A percentile compares a stretch with the other conserved stretches of the same genome.
Evolutionary conservation across 2,797 vertebrate genomes (phyloP).

Genomic region (Sebastes cheni): DNA sequence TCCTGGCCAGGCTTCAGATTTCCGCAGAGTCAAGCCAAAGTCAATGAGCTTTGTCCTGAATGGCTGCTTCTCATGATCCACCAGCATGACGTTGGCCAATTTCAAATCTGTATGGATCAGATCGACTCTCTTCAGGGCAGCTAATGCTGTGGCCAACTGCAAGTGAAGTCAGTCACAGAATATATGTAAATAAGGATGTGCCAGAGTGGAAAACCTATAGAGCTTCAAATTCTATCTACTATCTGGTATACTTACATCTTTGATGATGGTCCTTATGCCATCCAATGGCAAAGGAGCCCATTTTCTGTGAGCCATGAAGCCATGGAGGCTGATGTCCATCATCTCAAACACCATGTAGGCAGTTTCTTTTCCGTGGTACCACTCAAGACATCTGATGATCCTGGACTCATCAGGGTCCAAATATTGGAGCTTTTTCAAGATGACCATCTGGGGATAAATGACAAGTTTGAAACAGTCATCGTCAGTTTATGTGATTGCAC

Average conservation of each 20-base stretch:
- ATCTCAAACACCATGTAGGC: too few relatives aligned
- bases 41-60: conserved; percentile 12
- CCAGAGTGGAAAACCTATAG: not conserved
- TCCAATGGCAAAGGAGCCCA: not conserved
- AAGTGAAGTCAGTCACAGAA: not conserved
- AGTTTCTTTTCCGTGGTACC: not conserved
- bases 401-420: not conserved
- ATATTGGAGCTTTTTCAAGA: not conserved
- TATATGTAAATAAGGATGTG: not conserved
- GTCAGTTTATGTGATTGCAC: not conserved
- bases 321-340: conserved; percentile 2
- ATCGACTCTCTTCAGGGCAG: not conserved
- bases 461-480: not conserved
- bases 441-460: not conserved
- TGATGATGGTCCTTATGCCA: not conserved
- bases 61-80: not conserved
- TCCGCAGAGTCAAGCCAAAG: not conserved
- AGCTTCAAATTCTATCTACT: not conserved
- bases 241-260: not conserved
- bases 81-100: not conserved
- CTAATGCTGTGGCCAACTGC: not conserved
- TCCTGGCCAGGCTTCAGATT: not conserved
- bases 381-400: not conserved
- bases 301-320: not conserved
- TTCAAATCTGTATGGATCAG: conserved; percentile 19